A percentile compares a stretch with the other conserved stretches of the same genome.
These are phyloP conservation scores for Megaceryle maxima DNA, from an alignment of 2,113 vertebrate species.

Conservation along the genomic window DNA sequence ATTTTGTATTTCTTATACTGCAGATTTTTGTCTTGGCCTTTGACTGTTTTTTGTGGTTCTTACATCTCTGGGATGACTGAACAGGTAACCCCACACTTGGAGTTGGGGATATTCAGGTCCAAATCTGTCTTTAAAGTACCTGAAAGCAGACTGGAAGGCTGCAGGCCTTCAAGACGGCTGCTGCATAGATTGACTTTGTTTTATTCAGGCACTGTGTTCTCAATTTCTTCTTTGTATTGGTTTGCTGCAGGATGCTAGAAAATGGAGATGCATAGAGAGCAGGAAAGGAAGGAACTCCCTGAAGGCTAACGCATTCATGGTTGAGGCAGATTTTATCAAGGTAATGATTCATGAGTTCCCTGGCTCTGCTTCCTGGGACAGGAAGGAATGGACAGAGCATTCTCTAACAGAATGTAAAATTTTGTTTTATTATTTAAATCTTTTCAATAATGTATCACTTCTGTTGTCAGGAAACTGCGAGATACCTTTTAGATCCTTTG, in stretches of 20 bases:
- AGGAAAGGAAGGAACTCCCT: not conserved
- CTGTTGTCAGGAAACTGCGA: not conserved
- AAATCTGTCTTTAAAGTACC: not conserved
- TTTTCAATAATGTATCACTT: not conserved
- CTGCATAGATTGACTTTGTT: not conserved
- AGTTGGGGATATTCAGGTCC: not conserved
- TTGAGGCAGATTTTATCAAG: not conserved
- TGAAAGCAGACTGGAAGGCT: not conserved
- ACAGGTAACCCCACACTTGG: not conserved
- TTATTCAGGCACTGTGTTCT: not conserved
- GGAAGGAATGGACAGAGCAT: no score
- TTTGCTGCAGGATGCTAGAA: not conserved
- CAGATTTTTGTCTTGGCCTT: not conserved
- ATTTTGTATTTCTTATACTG: not conserved
- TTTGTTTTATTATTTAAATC: not conserved
- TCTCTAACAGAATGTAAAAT: not conserved
- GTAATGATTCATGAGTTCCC: not conserved
- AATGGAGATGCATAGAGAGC: no score
- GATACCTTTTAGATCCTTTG: not conserved
- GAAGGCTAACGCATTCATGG: not conserved
- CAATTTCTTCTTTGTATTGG: not conserved
- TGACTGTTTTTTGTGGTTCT: not conserved
- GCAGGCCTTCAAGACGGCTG: not conserved
- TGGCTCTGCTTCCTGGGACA: not conserved
- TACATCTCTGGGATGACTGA: not conserved